A percentile compares a stretch with the other conserved stretches of the same genome.
Evolutionary conservation across 2,797 vertebrate species (phyloP).

Genomic region (Etheostoma nigrum): DNA sequence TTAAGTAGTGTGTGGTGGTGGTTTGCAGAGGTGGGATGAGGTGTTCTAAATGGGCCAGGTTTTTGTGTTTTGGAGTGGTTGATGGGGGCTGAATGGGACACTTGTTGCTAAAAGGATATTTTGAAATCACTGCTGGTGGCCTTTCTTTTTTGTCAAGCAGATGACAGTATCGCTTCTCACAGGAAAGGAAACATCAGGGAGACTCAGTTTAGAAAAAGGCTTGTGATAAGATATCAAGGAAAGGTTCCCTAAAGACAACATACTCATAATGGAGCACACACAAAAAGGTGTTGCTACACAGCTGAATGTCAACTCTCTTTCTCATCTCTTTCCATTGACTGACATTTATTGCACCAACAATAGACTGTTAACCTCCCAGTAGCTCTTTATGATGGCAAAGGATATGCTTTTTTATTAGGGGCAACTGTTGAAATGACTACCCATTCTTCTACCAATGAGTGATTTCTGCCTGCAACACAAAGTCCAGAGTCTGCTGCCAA

Average conservation of each 20-base stretch:
- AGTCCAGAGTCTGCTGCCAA: conserved; percentile 86
- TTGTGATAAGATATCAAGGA: conserved; percentile 40
- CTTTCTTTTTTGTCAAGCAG: conserved; percentile 26
- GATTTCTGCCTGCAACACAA: conserved; percentile 69
- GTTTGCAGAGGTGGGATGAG: conserved; percentile 46
- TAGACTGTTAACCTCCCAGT: conserved; percentile 66
- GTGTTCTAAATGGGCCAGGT: conserved; percentile 39
- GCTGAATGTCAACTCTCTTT: conserved; percentile 20
- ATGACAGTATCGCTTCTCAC: conserved; percentile 39
- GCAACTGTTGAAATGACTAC: conserved; percentile 59
- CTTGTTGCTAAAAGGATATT: conserved; percentile 59
- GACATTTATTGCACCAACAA: conserved; percentile 69
- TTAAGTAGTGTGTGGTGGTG: conserved; percentile 61
- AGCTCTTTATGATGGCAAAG: conserved; percentile 67
- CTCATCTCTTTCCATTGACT: conserved; percentile 35
- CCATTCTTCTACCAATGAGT: conserved; percentile 43
- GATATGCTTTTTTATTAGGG: conserved; percentile 73
- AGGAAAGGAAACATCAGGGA: conserved; percentile 35
- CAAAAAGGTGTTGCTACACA: conserved; percentile 32
- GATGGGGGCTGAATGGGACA: conserved; percentile 60
- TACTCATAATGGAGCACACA: not conserved
- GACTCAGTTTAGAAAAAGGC: not conserved
- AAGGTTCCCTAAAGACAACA: conserved; percentile 9
- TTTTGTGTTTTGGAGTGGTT: conserved; percentile 62
- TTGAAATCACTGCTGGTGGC: conserved; percentile 41